Evolutionary conservation across 2,888 invertebrate genomes (phyloP), one percentile per base, ranked within the genome.

Genomic region (Archips crataeganus): DNA sequence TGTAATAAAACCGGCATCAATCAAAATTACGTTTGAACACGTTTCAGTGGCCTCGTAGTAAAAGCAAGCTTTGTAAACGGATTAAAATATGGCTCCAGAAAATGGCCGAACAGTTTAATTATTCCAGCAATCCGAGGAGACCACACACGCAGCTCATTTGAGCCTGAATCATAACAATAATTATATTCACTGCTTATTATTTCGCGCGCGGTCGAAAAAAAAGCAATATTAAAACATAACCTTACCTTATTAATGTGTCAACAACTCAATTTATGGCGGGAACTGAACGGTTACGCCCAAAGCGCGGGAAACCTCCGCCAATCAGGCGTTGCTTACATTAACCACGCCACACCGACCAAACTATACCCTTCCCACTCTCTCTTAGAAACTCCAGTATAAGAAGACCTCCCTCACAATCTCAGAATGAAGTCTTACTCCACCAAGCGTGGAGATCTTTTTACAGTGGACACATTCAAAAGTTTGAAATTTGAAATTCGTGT

Each of bases 231-330:
- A 93, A 90, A 93, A 93, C 92, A 92, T 93, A 93, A 92, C 92
- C 90, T 93, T 86, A 84, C 82, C 91, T 92, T 94, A 94, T 93
- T 91, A 93, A 92, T 90, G 93, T 94, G 94, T 94, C 94, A 94
- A 94, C 94, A 94, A 92, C 94, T 94, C 94, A 94, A 94, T 94
- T 94, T 94, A 94, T 94, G 91, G 94, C 92, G 93, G 90, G 90
- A 92, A 92, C 82, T 76, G 82, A 84, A 80, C 76, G 90, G 91
- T 81, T 83, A 91, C 94, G 94, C 94, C 94, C 91, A 89, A 87
- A 85, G 80, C 87, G 85, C 85, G 84, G 84, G 84, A 83, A 84
- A 79, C 78, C 79, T 82, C 85, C 77, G 77, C 94, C 94, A 94
- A 94, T 94, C 84, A 85, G 80, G 80, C 75, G 77, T 80, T 78